Evolutionary conservation across 2,797 vertebrate genomes (phyloP), one percentile per base, ranked within the genome.

Genomic region (Micromesistius poutassou): DNA sequence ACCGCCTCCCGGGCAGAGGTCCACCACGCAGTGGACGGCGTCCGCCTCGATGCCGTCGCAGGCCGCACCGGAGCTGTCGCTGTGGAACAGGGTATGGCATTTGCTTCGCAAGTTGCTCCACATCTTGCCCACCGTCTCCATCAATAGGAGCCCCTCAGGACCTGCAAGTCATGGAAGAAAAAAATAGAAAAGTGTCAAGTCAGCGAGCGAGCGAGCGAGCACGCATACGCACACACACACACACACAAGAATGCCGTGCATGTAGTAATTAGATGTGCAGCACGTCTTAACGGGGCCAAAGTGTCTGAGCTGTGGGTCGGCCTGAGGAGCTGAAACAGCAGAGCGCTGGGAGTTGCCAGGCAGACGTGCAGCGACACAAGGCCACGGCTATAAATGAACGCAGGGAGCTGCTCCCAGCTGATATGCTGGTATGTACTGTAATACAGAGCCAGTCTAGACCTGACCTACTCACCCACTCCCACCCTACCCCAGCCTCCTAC

Each of bases 41-140:
- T 94, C 95, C 77, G 94, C 89, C 80, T 96, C 95, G 71, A 92
- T 82, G 73, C 85, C 93, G 80, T 95, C 95, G 82, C 82, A 89
- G 78, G 55, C 55, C n/a, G 92, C 90, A 89, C 90, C 95, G 83
- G 94, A 93, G 83, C 93, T 90, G 81, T 94, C 96, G 50, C 92
- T 93, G 90, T 94, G 90, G 87, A 99, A 98, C 82, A 99, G 94
- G 84, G 95, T 98, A 91, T 98, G 97, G 92, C 97, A 99, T 91
- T 95, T 95, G 92, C 95, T 98, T 89, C 97, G 98, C 91, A 99
- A 95, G 92, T 94, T 97, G 94, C 95, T 98, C 97, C 98, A 99
- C 97, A 99, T 99, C 92, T 95, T 98, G 89, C 94, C 95, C 88
- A 95, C 96, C 95, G 97, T 97, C 93, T 96, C 96, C 96, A 96